Base-by-base conservation (phyloP, 2,113 vertebrate genomes). In the Orthochromis indermauri region DNA sequence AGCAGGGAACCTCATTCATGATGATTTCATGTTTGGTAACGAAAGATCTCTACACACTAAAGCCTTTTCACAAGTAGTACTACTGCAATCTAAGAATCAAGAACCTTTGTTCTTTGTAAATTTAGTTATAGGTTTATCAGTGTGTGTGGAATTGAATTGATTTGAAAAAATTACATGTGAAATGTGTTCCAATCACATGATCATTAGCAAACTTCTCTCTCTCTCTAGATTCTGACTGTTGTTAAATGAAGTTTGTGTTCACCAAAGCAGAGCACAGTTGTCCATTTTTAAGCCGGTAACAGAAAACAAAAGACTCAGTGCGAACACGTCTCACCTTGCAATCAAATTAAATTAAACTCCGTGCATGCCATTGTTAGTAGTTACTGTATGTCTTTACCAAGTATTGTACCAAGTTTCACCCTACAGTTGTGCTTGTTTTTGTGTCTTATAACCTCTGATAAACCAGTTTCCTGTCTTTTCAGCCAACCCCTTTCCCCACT, bases 401-500 rank as follows among this genome's bases (percentile, higher is more conserved):
- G 21, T 71, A 10, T 47, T 93, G 57, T 19, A 61, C 57, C 57
- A 61, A 31, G 81, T 84, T 53, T 87, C 76, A 92, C 90, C 80
- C 42, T 80, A 68, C 68, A 73, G 35, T 82, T 90, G 84, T 92
- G 31, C 31, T 73, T 85, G 55, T 78, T 68, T 37, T 42, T 85
- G 31, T 89, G 78, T 78, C 73, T 78, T 57, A 84, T 49, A 81
- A 90, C 80, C 68, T 89, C 35, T 92, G 66, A 87, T 93, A 49
- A 95, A 92, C 82, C 57, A 73, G 81, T 94, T 21, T 95, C 76
- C 86, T 93, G 87, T 93, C 73, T 91, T 94, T 92, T 73, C 91
- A 94, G 88, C 89, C 89, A 49, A n/a, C 51, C 86, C 53, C 83
- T 49, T 81, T 42, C 42, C 87, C 80, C 93, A 31, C 42, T 88